Percentiles rank a stretch among this genome's conserved stretches.
Conservation (phyloP, 1,140 invertebrate species). For the Drosophila pandora region DNA sequence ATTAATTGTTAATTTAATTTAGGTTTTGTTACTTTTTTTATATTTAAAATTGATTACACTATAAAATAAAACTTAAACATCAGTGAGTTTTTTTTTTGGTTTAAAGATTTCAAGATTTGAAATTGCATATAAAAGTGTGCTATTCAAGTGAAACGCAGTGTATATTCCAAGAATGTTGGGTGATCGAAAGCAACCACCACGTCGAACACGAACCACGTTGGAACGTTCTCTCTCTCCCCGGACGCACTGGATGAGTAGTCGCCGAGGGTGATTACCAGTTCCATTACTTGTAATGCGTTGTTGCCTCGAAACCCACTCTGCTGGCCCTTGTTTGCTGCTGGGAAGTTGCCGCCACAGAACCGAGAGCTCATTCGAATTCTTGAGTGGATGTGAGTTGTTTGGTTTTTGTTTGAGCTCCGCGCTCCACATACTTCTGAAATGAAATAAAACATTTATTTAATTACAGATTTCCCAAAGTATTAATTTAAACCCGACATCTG, state of each 20-base stretch:
- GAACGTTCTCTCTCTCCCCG: background rate
- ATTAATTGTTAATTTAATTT: too few species aligned
- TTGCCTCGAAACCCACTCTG: background rate
- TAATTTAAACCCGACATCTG: constrained; percentile 9
- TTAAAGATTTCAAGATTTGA: too few species aligned
- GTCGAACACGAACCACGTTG: background rate
- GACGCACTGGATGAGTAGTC: background rate
- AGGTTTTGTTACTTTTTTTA: too few species aligned
- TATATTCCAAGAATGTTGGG: background rate
- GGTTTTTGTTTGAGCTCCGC: background rate
- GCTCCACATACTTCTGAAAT: background rate
- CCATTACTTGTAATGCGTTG: background rate
- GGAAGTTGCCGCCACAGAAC: constrained; percentile 2
- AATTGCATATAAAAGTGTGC: too few species aligned
- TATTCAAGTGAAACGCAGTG: too few species aligned
- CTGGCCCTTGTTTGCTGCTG: background rate
- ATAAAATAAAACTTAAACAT: too few species aligned
- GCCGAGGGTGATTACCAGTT: background rate
- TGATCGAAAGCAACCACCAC: background rate
- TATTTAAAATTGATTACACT: too few species aligned
- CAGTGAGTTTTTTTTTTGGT: too few species aligned
- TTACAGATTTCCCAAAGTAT: constrained; percentile 16
- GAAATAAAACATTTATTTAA: constrained; percentile 15
- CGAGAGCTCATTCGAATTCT: constrained; percentile 20
- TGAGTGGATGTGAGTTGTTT: constrained; percentile 35